phyloP scores from a whole-genome alignment of 2,113 vertebrate genomes.

The Arvicanthis niloticus region DNA sequence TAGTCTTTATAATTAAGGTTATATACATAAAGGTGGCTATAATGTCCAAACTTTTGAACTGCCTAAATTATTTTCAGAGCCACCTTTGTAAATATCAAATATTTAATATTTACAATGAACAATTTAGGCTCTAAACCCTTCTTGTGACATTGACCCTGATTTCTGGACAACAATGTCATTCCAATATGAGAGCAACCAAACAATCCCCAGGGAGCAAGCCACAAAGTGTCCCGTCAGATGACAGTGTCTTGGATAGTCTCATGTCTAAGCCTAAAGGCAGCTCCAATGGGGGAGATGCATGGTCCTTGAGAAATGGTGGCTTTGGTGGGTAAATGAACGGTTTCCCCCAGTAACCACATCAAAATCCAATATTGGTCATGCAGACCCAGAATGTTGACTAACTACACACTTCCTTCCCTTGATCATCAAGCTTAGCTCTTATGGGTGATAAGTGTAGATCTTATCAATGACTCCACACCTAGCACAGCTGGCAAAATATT shows the following conservation, averaged over 20 bases:
- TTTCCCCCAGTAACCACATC: background rate
- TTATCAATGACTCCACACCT: background rate
- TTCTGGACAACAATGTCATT: constrained; percentile 41
- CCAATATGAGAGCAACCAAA: background rate
- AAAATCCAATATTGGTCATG: background rate
- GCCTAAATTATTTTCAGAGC: background rate
- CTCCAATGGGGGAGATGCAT: background rate
- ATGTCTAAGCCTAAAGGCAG: background rate
- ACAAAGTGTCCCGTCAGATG: background rate
- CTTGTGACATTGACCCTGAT: constrained; percentile 55
- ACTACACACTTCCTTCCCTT: background rate
- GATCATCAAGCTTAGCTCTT: background rate
- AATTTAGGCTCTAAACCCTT: constrained; percentile 19
- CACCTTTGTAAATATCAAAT: no score
- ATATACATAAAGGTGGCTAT: no score
- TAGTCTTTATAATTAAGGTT: background rate
- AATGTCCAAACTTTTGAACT: constrained; percentile 43
- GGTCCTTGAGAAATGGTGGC: background rate
- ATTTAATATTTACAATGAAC: constrained; percentile 27
- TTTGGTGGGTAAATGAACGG: background rate
- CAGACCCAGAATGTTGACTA: background rate
- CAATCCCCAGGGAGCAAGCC: background rate
- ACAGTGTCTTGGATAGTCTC: background rate
- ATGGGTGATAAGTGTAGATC: background rate
- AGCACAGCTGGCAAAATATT: background rate